These are phyloP conservation scores for Heliconius congener DNA, from an alignment of 1,140 invertebrate species.

Conservation along the genomic window DNA sequence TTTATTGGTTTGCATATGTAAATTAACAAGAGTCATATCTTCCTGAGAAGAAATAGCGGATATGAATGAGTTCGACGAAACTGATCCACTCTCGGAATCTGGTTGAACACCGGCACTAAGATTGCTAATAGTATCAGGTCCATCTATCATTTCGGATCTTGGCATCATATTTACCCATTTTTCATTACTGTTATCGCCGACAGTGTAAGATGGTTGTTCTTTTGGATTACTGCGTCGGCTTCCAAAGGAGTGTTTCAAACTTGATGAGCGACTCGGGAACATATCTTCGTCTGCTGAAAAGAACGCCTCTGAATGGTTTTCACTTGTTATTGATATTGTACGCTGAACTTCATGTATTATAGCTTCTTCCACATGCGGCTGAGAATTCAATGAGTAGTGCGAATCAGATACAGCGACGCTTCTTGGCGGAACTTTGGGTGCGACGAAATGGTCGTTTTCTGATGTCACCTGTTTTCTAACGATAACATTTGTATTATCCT, in stretches of 20 bases:
- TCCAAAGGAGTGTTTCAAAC: conserved; percentile 84
- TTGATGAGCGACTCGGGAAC: conserved; percentile 85
- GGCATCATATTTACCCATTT: conserved; percentile 70
- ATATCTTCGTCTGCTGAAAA: conserved; percentile 95
- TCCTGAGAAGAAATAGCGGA: conserved; percentile 97
- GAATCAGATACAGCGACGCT: conserved; percentile 83
- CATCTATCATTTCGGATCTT: conserved; percentile 57
- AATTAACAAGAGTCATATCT: conserved; percentile 94
- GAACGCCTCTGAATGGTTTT: conserved; percentile 94
- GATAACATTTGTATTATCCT: conserved; percentile 56
- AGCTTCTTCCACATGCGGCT: conserved; percentile 81
- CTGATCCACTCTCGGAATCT: conserved; percentile 85
- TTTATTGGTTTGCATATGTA: conserved; percentile 97
- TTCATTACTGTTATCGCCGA: conserved; percentile 66
- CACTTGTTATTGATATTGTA: conserved; percentile 92
- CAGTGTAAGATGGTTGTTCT: conserved; percentile 66
- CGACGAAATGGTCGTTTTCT: conserved; percentile 62
- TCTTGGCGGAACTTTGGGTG: conserved; percentile 67
- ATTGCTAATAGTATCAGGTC: conserved; percentile 72
- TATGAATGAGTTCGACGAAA: conserved; percentile 93
- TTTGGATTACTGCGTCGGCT: conserved; percentile 74
- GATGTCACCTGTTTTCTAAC: conserved; percentile 53
- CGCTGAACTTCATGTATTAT: conserved; percentile 85
- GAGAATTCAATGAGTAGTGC: conserved; percentile 83
- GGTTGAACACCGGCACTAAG: conserved; percentile 71